These are phyloP conservation scores for Bufo gargarizans DNA, from an alignment of 2,113 vertebrate species.

Conservation along the genomic window DNA sequence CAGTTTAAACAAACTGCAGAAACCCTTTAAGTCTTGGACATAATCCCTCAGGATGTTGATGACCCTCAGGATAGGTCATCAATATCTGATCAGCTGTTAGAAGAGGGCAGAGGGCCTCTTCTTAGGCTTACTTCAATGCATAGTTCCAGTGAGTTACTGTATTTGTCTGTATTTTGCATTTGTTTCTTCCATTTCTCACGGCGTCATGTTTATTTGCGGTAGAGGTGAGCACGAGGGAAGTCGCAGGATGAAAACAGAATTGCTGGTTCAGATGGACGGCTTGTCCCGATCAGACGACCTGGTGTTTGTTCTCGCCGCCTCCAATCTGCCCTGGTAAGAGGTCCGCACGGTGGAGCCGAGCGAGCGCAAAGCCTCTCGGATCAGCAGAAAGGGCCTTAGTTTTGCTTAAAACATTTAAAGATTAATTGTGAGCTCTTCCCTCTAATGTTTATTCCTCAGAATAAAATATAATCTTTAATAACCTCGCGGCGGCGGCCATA, in stretches of 20 bases:
- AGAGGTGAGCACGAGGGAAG: slow-evolving; percentile 95
- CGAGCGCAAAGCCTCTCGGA: slow-evolving; percentile 67
- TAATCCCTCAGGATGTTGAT: too few relatives aligned
- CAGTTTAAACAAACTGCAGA: too few relatives aligned
- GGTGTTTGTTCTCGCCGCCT: slow-evolving; percentile 96
- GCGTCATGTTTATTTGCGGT: slow-evolving; percentile 57
- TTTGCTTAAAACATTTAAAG: slow-evolving; percentile 71
- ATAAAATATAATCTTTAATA: slow-evolving; percentile 66
- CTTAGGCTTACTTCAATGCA: too few relatives aligned
- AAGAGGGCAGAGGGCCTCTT: too few relatives aligned
- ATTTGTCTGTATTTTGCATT: too few relatives aligned
- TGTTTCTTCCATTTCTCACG: neutral
- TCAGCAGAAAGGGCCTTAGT: slow-evolving; percentile 67
- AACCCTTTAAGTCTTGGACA: too few relatives aligned
- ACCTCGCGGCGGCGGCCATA: slow-evolving; percentile 61
- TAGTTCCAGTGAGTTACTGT: too few relatives aligned
- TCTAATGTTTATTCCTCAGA: slow-evolving; percentile 61
- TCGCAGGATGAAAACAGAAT: slow-evolving; percentile 93
- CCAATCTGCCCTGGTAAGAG: slow-evolving; percentile 92
- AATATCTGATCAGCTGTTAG: too few relatives aligned
- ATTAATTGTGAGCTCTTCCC: slow-evolving; percentile 70
- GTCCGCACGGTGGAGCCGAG: slow-evolving; percentile 60
- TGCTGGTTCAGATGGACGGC: slow-evolving; percentile 97
- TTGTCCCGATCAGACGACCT: slow-evolving; percentile 90
- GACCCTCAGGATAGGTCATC: too few relatives aligned